These are phyloP conservation scores for Ditula angustiorana DNA, from an alignment of 2,888 invertebrate species.

Conservation along the genomic window DNA sequence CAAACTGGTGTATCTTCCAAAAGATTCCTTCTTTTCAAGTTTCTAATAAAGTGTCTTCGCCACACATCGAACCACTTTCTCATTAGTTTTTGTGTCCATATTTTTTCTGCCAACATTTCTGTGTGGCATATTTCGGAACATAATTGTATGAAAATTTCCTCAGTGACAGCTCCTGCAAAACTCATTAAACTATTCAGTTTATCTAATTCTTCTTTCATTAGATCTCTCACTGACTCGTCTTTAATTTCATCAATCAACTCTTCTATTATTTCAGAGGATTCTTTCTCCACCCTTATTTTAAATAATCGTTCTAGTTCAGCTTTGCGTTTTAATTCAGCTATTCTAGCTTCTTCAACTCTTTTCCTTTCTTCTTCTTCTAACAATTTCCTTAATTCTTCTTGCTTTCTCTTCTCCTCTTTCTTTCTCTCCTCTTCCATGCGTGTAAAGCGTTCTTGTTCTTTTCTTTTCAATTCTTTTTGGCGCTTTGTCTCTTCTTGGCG, in stretches of 20 bases:
- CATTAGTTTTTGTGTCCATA: conserved; percentile 65
- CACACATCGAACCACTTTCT: conserved; percentile 74
- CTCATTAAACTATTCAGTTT: conserved; percentile 58
- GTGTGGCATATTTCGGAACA: conserved; percentile 64
- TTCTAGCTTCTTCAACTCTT: conserved; percentile 67
- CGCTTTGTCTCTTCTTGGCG: conserved; percentile 15
- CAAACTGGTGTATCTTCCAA: conserved; percentile 78
- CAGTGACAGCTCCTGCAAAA: conserved; percentile 58
- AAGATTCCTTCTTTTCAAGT: conserved; percentile 66
- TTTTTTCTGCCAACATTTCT: conserved; percentile 73
- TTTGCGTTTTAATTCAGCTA: conserved; percentile 65
- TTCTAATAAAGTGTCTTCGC: conserved; percentile 66
- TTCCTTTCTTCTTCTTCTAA: conserved; percentile 67
- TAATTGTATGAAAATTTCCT: conserved; percentile 64
- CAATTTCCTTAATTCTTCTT: conserved; percentile 64
- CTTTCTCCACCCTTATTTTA: conserved; percentile 67
- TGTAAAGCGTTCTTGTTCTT: conserved; percentile 50
- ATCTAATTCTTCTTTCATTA: conserved; percentile 66
- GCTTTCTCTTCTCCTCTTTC: conserved; percentile 63
- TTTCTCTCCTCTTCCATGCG: conserved; percentile 59
- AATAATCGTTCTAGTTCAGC: conserved; percentile 67
- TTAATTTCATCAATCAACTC: conserved; percentile 66
- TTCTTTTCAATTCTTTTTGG: conserved; percentile 51
- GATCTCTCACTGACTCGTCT: conserved; percentile 56
- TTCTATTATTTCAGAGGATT: conserved; percentile 64